Percentiles rank a stretch among this genome's conserved stretches.
These are phyloP conservation scores for Tetheella fluctuosa DNA, from an alignment of 2,888 invertebrate genomes.

Conservation along the genomic window DNA sequence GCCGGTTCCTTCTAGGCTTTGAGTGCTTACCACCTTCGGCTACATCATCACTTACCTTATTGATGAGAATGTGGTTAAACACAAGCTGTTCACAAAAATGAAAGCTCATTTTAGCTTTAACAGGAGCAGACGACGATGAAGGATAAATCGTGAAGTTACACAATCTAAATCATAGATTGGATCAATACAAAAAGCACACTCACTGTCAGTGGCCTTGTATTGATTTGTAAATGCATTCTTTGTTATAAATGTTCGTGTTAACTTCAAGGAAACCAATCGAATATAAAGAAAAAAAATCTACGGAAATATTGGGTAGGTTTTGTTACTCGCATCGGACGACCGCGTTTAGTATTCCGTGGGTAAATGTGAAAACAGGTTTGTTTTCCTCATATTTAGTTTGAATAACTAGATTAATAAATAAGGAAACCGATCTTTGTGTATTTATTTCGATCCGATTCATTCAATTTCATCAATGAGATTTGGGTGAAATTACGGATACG, in stretches of 20 bases:
- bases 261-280: not conserved
- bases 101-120: no score
- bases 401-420: no score
- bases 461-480: not conserved
- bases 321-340: not conserved
- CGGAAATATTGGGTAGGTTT: not conserved
- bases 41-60: no score
- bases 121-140: no score
- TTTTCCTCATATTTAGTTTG: not conserved
- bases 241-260: not conserved
- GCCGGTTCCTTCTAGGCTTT: no score
- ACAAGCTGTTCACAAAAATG: no score
- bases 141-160: no score
- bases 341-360: not conserved
- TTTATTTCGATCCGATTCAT: no score
- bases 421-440: no score
- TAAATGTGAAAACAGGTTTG: not conserved
- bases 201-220: not conserved
- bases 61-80: no score
- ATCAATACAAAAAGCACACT: not conserved
- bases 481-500: conserved; percentile 4
- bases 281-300: not conserved
- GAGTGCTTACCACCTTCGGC: no score
- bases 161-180: not conserved
- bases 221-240: not conserved